Percentiles rank a stretch among this genome's conserved stretches.
Conservation (phyloP, 2,888 invertebrate species). For the Ophion slaviceki region DNA sequence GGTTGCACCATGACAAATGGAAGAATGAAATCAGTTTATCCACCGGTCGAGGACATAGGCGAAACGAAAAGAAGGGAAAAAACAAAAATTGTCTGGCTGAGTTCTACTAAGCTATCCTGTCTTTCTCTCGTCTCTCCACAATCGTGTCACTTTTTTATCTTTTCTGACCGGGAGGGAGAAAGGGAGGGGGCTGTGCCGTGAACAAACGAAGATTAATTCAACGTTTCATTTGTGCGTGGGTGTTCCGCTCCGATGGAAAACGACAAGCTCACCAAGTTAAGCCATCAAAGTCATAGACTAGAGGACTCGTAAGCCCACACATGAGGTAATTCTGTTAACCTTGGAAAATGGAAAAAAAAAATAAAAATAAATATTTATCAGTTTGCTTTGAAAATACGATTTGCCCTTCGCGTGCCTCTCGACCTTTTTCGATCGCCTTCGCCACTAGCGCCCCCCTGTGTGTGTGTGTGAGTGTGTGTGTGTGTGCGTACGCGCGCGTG, state of each 20-base stretch:
- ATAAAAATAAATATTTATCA: too few species aligned
- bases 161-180: too few species aligned
- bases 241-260: too few species aligned
- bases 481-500: background rate
- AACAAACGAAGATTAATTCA: conserved; percentile 59
- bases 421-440: conserved; percentile 4
- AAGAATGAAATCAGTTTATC: conserved; percentile 21
- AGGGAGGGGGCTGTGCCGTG: background rate
- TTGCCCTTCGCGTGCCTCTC: too few species aligned
- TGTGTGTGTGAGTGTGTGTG: background rate
- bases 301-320: too few species aligned
- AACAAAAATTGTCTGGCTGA: background rate
- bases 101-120: background rate
- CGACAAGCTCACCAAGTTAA: too few species aligned
- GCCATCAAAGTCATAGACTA: too few species aligned
- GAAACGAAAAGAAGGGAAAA: background rate
- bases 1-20: background rate
- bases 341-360: too few species aligned
- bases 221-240: background rate
- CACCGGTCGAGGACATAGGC: background rate
- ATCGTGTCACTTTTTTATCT: conserved; percentile 12
- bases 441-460: background rate
- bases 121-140: background rate
- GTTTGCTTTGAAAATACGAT: too few species aligned
- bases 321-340: too few species aligned